These are phyloP conservation scores for Poecilia velifera DNA, from an alignment of 2,797 vertebrate species.

Conservation along the genomic window DNA sequence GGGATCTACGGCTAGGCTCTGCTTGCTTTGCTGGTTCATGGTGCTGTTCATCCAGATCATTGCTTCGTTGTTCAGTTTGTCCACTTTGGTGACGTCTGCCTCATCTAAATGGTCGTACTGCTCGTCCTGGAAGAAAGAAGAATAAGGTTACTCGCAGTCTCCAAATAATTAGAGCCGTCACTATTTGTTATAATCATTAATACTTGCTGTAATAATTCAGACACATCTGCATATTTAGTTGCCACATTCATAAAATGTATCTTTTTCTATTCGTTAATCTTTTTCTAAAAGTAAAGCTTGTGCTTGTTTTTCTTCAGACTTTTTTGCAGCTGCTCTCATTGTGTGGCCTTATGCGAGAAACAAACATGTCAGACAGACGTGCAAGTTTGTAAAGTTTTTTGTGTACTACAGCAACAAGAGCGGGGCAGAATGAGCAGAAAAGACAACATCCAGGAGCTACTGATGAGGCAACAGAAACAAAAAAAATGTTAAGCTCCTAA, in stretches of 20 bases:
- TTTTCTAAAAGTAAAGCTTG: background rate
- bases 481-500: background rate
- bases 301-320: background rate
- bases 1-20: constrained; percentile 87
- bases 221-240: background rate
- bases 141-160: background rate
- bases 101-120: constrained; percentile 94
- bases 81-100: constrained; percentile 90
- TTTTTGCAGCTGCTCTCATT: background rate
- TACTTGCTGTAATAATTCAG: background rate
- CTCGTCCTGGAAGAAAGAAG: constrained; percentile 85
- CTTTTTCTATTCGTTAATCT: background rate
- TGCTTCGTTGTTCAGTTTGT: constrained; percentile 86
- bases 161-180: background rate
- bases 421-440: background rate
- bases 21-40: constrained; percentile 96
- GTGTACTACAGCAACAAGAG: background rate
- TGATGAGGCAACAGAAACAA: background rate
- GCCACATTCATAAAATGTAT: background rate
- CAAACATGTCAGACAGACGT: background rate
- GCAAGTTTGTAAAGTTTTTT: background rate
- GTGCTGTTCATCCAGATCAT: constrained; percentile 99
- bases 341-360: background rate
- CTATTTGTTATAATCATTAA: background rate
- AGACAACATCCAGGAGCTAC: background rate